Evolutionary conservation across 2,888 invertebrate genomes (phyloP).

Genomic region (Sminthurides aquaticus): DNA sequence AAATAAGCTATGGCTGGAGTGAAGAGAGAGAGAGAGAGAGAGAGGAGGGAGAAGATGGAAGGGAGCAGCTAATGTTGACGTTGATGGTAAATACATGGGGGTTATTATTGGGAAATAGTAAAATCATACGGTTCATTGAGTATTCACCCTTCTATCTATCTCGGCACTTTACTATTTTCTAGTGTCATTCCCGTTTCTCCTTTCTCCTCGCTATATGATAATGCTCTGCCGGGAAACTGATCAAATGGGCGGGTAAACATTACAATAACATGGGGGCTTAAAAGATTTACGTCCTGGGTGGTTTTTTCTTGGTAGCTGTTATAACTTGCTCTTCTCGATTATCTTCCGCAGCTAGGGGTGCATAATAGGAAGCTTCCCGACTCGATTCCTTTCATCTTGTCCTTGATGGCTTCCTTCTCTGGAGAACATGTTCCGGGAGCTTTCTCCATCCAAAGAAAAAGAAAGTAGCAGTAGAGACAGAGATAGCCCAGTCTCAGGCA

Average conservation of each 20-base stretch:
- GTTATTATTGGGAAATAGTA: slow-evolving; percentile 20
- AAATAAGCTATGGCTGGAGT: too few relatives aligned
- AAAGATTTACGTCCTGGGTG: slow-evolving; percentile 27
- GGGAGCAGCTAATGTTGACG: background rate
- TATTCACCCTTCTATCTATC: slow-evolving; percentile 24
- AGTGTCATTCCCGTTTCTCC: slow-evolving; percentile 1
- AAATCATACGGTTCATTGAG: slow-evolving; percentile 26
- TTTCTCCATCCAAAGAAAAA: too few relatives aligned
- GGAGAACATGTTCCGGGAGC: too few relatives aligned
- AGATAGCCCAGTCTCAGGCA: too few relatives aligned
- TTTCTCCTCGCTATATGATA: background rate
- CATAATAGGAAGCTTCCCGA: background rate
- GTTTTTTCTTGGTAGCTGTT: slow-evolving; percentile 8
- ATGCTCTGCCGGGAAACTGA: slow-evolving; percentile 7
- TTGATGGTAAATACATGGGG: slow-evolving; percentile 7
- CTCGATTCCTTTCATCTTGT: slow-evolving; percentile 5
- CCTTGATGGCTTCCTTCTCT: background rate
- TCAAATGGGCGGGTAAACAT: slow-evolving; percentile 27
- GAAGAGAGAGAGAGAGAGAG: too few relatives aligned
- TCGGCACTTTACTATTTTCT: slow-evolving; percentile 7
- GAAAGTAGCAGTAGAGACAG: too few relatives aligned
- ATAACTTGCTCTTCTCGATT: background rate
- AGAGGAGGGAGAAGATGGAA: background rate
- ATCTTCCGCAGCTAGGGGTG: background rate
- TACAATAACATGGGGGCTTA: slow-evolving; percentile 26